Base-by-base conservation (phyloP, 2,113 vertebrate genomes). In the Amblyornis subalaris region DNA sequence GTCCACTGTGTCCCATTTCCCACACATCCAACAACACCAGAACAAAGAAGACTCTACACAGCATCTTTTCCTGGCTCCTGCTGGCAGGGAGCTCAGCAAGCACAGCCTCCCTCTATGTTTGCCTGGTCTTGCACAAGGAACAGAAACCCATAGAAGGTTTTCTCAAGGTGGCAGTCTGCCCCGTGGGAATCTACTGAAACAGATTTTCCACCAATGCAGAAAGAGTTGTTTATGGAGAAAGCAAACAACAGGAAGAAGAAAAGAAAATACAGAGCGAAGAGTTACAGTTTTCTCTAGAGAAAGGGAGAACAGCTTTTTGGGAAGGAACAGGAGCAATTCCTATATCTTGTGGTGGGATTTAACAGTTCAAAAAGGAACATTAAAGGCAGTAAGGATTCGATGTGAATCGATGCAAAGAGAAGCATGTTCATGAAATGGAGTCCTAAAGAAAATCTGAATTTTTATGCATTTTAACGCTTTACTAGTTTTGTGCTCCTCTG, bases 1-100 rank as follows among this genome's bases (percentile, higher is more conserved):
- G 18, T 15, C 33, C 26, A 6, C 24, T 54, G 18, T 24, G 38
- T 35, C 33, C 22, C 1, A 3, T 50, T 61, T 50, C 8, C 18
- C 16, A 23, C 3, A 1, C 3, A 1, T 25, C 51, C 26, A 20
- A 10, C 12, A 70, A 9, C 1, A 3, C 5, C 12, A 53, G 57
- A 20, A 48, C 61, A 78, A 60, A 36, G 28, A 81, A 28, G 5
- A 26, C 4, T 35, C 50, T 47, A 82, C 0, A 0, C 23, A 90
- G 40, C 13, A 25, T 45, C 28, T 55, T 67, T 20, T 36, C 22
- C 48, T 26, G 22, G 19, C 5, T 47, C 13, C 40, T 7, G 2
- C 31, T 44, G 40, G 4, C 3, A 6, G 33, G 17, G 12, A 73
- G 14, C 8, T 64, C 48, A 45, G 36, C 8, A 28, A 57, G 20